Base-by-base conservation (phyloP, 2,797 vertebrate genomes). In the Steatocranus sp. region DNA sequence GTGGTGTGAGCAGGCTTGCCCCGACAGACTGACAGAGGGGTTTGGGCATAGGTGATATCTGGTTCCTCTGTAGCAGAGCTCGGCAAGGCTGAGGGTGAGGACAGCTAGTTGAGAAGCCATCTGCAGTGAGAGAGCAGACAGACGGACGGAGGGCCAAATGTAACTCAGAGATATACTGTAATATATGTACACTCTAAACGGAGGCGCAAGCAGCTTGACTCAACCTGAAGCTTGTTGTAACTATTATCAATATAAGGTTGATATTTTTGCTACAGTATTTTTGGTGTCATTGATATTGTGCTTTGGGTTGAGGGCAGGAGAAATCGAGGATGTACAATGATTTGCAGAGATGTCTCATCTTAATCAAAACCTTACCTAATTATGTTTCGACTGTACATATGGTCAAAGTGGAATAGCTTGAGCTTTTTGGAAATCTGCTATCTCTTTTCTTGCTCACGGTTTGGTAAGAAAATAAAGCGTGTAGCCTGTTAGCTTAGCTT, bases 61-160 rank as follows among this genome's bases (percentile, higher is more conserved):
- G 94, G 80, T 87, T 93, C 88, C 86, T 91, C 66, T 8, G 82
- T 77, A 34, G 89, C 51, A 82, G 87, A 88, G 90, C 87, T 79
- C 38, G 12, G 76, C 61, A 79, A 88, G 86, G 83, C 79, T 66
- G 93, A 88, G 89, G 90, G 94, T 86, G 93, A 93, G 91, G 92
- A 92, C 89, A 90, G 86, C 85, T 82, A 92, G 87, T 94, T 94
- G 94, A 91, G 92, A 95, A 94, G 93, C 95, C 95, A 96, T 96
- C 95, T 96, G 95, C 93, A 90, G 93, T 90, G 95, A 94, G 89
- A 95, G 92, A 83, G 93, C 92, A 91, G 90, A 91, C 95, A 95
- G 94, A 93, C 90, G 89, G 94, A 93, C 79, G 85, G 91, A 87
- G 86, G 76, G 78, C 84, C 75, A 66, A 90, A 83, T 90, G 87